A percentile compares a stretch with the other conserved stretches of the same genome.
phyloP scores from a whole-genome alignment of 2,113 vertebrate species.

The Gasterosteus nipponicus region DNA sequence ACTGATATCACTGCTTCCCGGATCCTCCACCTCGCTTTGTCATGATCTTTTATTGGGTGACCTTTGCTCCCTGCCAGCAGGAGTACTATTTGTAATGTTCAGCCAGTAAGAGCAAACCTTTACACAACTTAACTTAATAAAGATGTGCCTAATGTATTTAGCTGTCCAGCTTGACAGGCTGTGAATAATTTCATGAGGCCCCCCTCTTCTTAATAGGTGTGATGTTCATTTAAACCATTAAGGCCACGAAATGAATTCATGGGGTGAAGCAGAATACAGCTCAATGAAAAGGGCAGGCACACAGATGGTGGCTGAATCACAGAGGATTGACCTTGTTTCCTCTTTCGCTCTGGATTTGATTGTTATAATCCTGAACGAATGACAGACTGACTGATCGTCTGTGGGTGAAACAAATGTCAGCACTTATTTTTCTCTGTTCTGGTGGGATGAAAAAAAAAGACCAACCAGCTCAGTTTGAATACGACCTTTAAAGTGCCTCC shows the following conservation, averaged over 20 bases:
- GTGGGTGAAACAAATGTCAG: constrained; percentile 54
- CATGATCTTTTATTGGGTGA: background rate
- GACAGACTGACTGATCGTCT: constrained; percentile 71
- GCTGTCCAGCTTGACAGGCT: background rate
- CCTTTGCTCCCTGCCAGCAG: constrained; percentile 14
- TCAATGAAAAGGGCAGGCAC: constrained; percentile 58
- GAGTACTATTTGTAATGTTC: constrained; percentile 22
- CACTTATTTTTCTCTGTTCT: constrained; percentile 45
- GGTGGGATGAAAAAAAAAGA: constrained; percentile 7
- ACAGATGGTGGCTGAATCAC: constrained; percentile 71
- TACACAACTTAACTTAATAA: background rate
- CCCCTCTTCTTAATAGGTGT: constrained; percentile 14
- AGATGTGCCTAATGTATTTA: background rate
- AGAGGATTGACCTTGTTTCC: constrained; percentile 74
- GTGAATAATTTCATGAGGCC: background rate
- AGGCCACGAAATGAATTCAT: constrained; percentile 40
- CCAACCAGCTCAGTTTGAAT: constrained; percentile 14
- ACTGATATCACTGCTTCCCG: background rate
- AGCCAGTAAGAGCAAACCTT: constrained; percentile 3
- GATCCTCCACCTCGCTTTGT: background rate
- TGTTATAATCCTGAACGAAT: constrained; percentile 64
- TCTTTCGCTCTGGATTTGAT: constrained; percentile 70
- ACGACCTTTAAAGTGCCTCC: constrained; percentile 41
- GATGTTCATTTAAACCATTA: constrained; percentile 17
- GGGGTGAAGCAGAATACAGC: constrained; percentile 51